Evolutionary conservation across 2,888 invertebrate genomes (phyloP).

Genomic region (Subacronicta megacephala): DNA sequence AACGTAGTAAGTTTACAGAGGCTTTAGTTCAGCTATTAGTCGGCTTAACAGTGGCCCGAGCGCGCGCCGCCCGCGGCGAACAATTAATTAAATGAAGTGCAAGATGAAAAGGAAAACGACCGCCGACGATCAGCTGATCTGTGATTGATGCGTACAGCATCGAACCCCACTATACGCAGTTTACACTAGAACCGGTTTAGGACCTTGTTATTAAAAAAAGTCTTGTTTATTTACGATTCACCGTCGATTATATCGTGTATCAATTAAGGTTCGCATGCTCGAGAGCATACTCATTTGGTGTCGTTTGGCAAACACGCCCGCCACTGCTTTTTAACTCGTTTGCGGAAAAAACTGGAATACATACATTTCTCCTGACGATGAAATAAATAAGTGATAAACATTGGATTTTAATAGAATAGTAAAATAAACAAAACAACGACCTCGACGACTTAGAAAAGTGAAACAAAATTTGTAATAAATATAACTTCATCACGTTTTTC

Average conservation of each 20-base stretch:
- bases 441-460: conserved; percentile 60
- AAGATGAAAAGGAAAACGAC: conserved; percentile 84
- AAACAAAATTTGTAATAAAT: conserved; percentile 68
- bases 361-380: conserved; percentile 11
- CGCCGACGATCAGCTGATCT: conserved; percentile 83
- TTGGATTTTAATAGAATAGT: conserved; percentile 27
- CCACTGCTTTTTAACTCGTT: conserved; percentile 13
- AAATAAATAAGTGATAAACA: conserved; percentile 20
- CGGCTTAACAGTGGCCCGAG: conserved; percentile 50
- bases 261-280: conserved; percentile 61
- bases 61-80: conserved; percentile 73
- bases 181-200: conserved; percentile 78
- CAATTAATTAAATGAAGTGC: conserved; percentile 84
- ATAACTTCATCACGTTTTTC: conserved; percentile 80
- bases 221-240: conserved; percentile 66
- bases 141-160: conserved; percentile 78
- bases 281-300: conserved; percentile 27
- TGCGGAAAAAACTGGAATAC: conserved; percentile 9
- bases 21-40: conserved; percentile 69
- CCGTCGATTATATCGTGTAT: conserved; percentile 66
- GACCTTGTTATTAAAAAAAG: conserved; percentile 70
- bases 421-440: conserved; percentile 64
- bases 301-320: conserved; percentile 6
- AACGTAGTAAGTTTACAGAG: conserved; percentile 66
- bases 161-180: conserved; percentile 68